Evolutionary conservation across 2,113 vertebrate genomes (phyloP).

Genomic region (Nannospalax galili): DNA sequence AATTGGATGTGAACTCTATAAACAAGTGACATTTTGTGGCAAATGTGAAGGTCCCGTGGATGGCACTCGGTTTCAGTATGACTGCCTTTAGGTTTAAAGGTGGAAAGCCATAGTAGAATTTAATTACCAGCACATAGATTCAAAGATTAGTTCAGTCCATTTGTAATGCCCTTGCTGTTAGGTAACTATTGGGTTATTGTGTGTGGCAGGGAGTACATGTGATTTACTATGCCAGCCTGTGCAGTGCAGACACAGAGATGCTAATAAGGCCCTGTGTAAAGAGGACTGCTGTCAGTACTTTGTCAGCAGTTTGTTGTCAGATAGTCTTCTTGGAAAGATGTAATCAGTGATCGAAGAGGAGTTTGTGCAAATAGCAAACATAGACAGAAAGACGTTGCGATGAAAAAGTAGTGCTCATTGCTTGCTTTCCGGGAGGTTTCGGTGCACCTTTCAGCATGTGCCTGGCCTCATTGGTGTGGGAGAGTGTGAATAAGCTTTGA

Average conservation of each 20-base stretch:
- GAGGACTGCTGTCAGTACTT: constrained; percentile 44
- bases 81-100: constrained; percentile 73
- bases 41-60: constrained; percentile 77
- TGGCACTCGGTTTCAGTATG: constrained; percentile 52
- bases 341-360: constrained; percentile 62
- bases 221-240: constrained; percentile 68
- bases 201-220: constrained; percentile 64
- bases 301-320: constrained; percentile 74
- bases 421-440: constrained; percentile 1
- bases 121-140: constrained; percentile 83
- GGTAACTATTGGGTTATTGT: constrained; percentile 80
- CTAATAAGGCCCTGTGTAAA: constrained; percentile 50
- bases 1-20: constrained; percentile 85
- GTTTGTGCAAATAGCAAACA: background rate
- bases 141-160: constrained; percentile 80
- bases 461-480: accelerated
- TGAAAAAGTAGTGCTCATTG: constrained; percentile 51
- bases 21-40: constrained; percentile 87
- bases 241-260: constrained; percentile 70
- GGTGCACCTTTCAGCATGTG: background rate
- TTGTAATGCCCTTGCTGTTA: constrained; percentile 79
- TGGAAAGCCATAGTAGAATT: constrained; percentile 80
- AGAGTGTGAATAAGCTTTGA: background rate
- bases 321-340: constrained; percentile 36
- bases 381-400: background rate